Conservation (phyloP, 2,888 invertebrate genomes). For the Drosophila pseudotalamancana region DNA sequence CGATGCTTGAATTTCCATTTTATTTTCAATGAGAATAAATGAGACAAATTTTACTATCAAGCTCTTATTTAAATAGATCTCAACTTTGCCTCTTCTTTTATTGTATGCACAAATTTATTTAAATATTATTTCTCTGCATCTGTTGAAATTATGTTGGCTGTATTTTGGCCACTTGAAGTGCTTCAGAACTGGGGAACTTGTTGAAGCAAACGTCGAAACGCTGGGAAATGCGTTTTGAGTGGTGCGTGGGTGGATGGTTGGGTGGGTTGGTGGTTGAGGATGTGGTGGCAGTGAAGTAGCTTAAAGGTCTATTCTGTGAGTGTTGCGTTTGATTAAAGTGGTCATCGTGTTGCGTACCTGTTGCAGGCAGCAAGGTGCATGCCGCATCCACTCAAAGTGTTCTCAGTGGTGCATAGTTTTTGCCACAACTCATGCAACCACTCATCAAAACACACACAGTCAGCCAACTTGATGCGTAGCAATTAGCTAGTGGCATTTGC, state of each 20-base stretch:
- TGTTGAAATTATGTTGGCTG: conserved; percentile 3
- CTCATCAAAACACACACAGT: neutral
- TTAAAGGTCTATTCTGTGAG: conserved; percentile 12
- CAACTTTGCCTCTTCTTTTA: too few species aligned
- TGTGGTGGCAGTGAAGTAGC: neutral
- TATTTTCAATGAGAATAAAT: too few species aligned
- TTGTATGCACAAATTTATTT: neutral
- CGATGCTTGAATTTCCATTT: too few species aligned
- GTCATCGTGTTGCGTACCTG: conserved; percentile 34
- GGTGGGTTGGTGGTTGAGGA: too few species aligned
- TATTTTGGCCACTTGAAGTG: conserved; percentile 38
- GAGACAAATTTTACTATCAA: too few species aligned
- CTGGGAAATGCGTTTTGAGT: conserved; percentile 2
- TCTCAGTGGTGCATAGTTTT: conserved; percentile 13
- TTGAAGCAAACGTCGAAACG: conserved; percentile 38
- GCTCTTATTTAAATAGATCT: too few species aligned
- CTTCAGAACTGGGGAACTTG: conserved; percentile 44
- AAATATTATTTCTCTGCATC: conserved; percentile 1
- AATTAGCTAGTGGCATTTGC: conserved; percentile 40
- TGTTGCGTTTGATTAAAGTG: conserved; percentile 44
- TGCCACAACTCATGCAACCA: conserved; percentile 17
- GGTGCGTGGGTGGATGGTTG: neutral
- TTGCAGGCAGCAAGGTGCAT: conserved; percentile 1
- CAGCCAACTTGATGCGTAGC: conserved; percentile 42
- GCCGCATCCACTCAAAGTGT: conserved; percentile 9